Percentiles rank a stretch among this genome's conserved stretches.
These are phyloP conservation scores for Drosophila busckii DNA, from an alignment of 1,140 invertebrate genomes.

Conservation along the genomic window DNA sequence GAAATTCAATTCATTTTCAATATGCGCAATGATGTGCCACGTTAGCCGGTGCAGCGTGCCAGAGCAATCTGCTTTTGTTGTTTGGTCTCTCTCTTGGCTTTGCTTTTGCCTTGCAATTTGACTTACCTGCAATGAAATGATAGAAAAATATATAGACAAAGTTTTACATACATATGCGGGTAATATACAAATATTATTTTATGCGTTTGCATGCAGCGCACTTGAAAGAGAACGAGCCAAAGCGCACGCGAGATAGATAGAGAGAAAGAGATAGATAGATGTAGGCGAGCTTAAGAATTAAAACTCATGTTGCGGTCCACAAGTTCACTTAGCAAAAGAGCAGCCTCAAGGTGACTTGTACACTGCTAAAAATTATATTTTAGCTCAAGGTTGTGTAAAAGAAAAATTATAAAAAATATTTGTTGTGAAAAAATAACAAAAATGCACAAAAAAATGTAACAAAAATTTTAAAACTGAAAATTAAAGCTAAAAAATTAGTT, in stretches of 20 bases:
- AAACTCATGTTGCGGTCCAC: constrained; percentile 2
- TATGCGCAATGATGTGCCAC: constrained; percentile 63
- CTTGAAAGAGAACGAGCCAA: no score
- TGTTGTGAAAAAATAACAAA: no score
- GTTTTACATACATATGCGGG: neutral
- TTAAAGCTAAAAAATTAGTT: no score
- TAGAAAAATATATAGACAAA: constrained; percentile 50
- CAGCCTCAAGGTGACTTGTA: constrained; percentile 23
- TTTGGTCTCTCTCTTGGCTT: no score
- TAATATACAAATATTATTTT: constrained; percentile 43
- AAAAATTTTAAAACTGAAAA: no score
- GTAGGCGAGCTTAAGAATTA: constrained; percentile 5
- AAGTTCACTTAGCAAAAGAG: constrained; percentile 14
- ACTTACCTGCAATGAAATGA: constrained; percentile 73
- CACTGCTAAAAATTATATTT: no score
- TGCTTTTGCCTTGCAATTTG: constrained; percentile 47
- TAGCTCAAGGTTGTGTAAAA: neutral
- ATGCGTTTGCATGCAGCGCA: constrained; percentile 24
- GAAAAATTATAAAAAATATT: no score
- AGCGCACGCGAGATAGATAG: neutral
- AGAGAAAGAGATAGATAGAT: neutral
- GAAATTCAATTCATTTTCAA: constrained; percentile 76
- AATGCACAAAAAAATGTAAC: no score
- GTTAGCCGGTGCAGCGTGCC: constrained; percentile 25
- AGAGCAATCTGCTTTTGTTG: constrained; percentile 21